These are phyloP conservation scores for Serranochromis macrocephalus DNA, from an alignment of 2,113 vertebrate genomes.

Conservation along the genomic window DNA sequence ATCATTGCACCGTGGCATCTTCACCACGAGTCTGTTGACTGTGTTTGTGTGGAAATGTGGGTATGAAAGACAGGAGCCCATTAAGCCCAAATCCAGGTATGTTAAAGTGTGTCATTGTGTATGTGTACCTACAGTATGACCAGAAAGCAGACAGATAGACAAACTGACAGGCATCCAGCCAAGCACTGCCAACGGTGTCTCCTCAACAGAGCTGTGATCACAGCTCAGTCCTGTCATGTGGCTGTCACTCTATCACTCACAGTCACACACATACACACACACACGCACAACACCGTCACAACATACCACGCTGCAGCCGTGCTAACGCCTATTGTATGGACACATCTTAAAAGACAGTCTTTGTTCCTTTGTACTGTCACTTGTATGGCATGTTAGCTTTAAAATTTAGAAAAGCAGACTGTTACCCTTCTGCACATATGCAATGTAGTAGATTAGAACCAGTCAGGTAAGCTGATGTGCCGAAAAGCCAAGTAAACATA, in stretches of 20 bases:
- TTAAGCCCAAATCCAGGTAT: slow-evolving; percentile 43
- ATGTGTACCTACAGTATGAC: slow-evolving; percentile 11
- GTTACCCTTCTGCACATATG: neutral
- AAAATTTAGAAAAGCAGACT: neutral
- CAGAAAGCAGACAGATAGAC: slow-evolving; percentile 41
- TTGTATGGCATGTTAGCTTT: neutral
- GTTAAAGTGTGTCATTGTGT: neutral
- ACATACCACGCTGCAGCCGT: neutral
- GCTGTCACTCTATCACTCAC: slow-evolving; percentile 58
- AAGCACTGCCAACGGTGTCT: slow-evolving; percentile 39
- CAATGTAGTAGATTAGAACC: neutral
- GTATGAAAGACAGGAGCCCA: slow-evolving; percentile 38
- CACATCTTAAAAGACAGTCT: neutral
- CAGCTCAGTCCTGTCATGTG: slow-evolving; percentile 56
- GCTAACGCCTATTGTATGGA: neutral
- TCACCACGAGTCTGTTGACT: slow-evolving; percentile 42
- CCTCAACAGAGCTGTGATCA: slow-evolving; percentile 56
- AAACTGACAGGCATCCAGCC: slow-evolving; percentile 57
- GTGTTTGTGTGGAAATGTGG: slow-evolving; percentile 4
- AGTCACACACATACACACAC: neutral
- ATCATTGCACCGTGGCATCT: slow-evolving; percentile 49
- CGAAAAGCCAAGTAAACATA: neutral
- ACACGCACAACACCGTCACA: slow-evolving; percentile 5
- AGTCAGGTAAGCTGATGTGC: neutral
- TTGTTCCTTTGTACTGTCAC: neutral